Evolutionary conservation across 2,113 vertebrate genomes (phyloP).

Genomic region (Symphodus melops): DNA sequence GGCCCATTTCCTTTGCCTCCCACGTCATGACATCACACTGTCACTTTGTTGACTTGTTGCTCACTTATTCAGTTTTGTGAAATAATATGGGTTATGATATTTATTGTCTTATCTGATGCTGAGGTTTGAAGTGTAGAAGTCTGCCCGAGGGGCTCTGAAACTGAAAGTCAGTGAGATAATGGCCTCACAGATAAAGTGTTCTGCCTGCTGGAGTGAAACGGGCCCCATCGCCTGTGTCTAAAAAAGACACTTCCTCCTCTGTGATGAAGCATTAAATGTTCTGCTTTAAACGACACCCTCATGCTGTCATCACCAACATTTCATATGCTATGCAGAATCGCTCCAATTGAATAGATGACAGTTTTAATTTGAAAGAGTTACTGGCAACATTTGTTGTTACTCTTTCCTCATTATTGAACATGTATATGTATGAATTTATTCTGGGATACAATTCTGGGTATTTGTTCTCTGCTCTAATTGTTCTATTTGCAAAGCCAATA

Average conservation of each 20-base stretch:
- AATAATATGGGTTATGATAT: background rate
- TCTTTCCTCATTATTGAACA: too few species aligned
- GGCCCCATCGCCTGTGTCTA: background rate
- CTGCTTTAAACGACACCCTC: slow-evolving; percentile 39
- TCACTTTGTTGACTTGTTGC: background rate
- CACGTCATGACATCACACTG: background rate
- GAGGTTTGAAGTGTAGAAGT: background rate
- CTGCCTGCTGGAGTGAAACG: slow-evolving; percentile 17
- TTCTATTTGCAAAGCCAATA: too few species aligned
- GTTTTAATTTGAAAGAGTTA: background rate
- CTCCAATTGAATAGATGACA: background rate
- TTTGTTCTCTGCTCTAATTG: too few species aligned
- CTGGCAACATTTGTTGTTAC: too few species aligned
- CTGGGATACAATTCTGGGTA: too few species aligned
- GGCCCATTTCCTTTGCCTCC: slow-evolving; percentile 29
- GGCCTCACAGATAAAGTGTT: background rate
- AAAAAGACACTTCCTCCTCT: slow-evolving; percentile 31
- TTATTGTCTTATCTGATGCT: background rate
- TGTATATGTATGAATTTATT: too few species aligned
- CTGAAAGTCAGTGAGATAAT: slow-evolving; percentile 45
- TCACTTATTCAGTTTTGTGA: background rate
- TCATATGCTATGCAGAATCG: background rate
- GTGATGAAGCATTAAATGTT: slow-evolving; percentile 31
- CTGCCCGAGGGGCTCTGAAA: slow-evolving; percentile 8
- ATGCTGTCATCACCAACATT: background rate